Conservation (phyloP, 2,888 invertebrate species). For the Nephrotoma flavescens region DNA sequence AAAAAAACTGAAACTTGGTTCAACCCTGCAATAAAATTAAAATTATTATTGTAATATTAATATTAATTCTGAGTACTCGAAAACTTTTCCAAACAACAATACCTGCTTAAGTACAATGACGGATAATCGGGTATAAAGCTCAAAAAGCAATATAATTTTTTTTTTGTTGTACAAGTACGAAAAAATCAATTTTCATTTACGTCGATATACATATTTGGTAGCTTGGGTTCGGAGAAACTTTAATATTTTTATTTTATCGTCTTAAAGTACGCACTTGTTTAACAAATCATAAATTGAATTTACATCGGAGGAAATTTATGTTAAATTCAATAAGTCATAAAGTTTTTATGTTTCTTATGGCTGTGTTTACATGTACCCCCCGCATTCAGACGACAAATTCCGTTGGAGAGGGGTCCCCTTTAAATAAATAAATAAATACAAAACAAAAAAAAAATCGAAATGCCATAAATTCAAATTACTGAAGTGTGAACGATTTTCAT, state of each 20-base stretch:
- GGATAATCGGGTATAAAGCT: too few species aligned
- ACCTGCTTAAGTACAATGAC: too few species aligned
- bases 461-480: not conserved
- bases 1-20: too few species aligned
- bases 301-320: not conserved
- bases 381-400: not conserved
- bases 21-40: too few species aligned
- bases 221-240: not conserved
- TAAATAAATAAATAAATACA: not conserved
- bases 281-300: not conserved
- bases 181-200: too few species aligned
- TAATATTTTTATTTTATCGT: not conserved
- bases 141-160: too few species aligned
- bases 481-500: not conserved
- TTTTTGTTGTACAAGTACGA: too few species aligned
- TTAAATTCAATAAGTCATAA: not conserved
- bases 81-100: too few species aligned
- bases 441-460: not conserved
- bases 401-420: not conserved
- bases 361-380: not conserved
- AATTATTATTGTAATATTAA: too few species aligned
- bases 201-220: too few species aligned
- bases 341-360: not conserved
- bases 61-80: too few species aligned
- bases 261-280: not conserved